These are phyloP conservation scores for Epizoanthus ramosus DNA, from an alignment of 92 coral and sea anemone species.

Conservation along the genomic window DNA sequence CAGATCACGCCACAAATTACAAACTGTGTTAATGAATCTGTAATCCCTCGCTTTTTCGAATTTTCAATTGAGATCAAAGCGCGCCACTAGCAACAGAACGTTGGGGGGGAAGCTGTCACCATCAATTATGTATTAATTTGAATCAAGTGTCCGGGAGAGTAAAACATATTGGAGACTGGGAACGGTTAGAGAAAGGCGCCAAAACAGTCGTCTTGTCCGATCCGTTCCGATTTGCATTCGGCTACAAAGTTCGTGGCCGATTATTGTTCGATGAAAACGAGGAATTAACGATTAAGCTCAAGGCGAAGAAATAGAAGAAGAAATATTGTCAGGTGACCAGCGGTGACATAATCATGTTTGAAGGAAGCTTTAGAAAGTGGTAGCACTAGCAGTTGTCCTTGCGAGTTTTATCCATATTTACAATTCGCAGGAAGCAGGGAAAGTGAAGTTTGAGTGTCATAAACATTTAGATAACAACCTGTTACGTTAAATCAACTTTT, in stretches of 20 bases:
- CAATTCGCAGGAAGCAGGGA: not conserved
- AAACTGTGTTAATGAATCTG: conserved; percentile 8
- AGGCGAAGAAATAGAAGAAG: not conserved
- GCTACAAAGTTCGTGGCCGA: not conserved
- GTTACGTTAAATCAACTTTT: not conserved
- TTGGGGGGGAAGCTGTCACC: conserved; percentile 24
- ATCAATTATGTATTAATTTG: not conserved
- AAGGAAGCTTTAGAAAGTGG: not conserved
- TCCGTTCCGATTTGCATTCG: conserved; percentile 14
- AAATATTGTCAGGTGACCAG: not conserved
- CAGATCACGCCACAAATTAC: conserved; percentile 9
- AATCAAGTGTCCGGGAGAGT: not conserved
- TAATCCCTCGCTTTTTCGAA: conserved; percentile 39
- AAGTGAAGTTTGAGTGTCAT: not conserved
- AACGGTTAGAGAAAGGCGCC: conserved; percentile 27
- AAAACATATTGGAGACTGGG: conserved; percentile 35
- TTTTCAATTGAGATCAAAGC: conserved; percentile 27
- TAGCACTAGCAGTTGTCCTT: too few relatives aligned
- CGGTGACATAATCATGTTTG: not conserved
- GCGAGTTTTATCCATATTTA: not conserved
- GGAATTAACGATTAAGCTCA: not conserved
- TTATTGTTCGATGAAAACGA: conserved; percentile 17
- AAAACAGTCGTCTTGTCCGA: conserved; percentile 25
- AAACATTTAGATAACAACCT: not conserved
- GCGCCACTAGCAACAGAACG: conserved; percentile 33